Evolutionary conservation across 2,113 vertebrate genomes (phyloP).

Genomic region (Scopus umbretta): DNA sequence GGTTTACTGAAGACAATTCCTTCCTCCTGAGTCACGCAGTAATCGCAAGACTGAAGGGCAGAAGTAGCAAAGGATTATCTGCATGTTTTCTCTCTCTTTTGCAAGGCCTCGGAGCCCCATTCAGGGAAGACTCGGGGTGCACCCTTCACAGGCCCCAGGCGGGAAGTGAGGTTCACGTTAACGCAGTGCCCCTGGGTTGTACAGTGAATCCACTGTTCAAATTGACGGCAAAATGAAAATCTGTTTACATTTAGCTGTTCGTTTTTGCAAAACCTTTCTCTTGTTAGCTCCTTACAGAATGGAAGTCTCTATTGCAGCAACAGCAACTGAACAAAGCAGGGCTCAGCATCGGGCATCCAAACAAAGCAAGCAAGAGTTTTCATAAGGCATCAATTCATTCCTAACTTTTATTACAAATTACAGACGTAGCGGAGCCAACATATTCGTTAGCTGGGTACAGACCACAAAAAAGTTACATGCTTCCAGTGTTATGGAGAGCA

Average conservation of each 20-base stretch:
- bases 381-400: not conserved
- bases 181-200: not conserved
- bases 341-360: not conserved
- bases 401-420: not conserved
- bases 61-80: not conserved
- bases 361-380: not conserved
- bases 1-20: not conserved
- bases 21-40: not conserved
- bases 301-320: not conserved
- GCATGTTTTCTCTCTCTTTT: not conserved
- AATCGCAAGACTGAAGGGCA: not conserved
- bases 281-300: not conserved
- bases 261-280: not conserved
- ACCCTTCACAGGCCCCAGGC: not conserved
- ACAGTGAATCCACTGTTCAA: not conserved
- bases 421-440: not conserved
- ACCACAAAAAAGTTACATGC: not conserved
- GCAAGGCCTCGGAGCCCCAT: not conserved
- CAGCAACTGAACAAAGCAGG: not conserved
- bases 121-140: accelerated
- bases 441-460: not conserved
- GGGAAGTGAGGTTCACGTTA: not conserved
- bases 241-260: not conserved
- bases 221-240: not conserved
- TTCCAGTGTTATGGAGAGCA: not conserved